A percentile compares a stretch with the other conserved stretches of the same genome.
Evolutionary conservation across 35 echinoderm and acorn worm species (phyloP).

Genomic region (Stichopus chloronotus): DNA sequence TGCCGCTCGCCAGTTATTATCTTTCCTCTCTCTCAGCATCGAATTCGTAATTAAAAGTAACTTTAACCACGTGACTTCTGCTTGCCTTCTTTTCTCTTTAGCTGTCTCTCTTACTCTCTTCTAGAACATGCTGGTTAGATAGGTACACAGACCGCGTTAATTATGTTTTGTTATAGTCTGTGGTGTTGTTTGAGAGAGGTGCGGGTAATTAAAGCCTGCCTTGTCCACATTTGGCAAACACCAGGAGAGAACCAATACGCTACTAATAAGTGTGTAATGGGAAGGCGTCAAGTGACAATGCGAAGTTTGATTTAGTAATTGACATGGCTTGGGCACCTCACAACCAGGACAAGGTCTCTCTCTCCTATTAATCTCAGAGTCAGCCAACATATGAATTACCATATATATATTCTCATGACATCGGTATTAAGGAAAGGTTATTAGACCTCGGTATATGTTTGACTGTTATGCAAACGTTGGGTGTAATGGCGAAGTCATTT

Average conservation of each 20-base stretch:
- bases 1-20: constrained; percentile 10
- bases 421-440: too few relatives aligned
- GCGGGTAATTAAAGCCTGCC: constrained; percentile 36
- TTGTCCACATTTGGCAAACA: constrained; percentile 43
- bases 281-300: not conserved
- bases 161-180: constrained; percentile 15
- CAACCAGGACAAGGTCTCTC: not conserved
- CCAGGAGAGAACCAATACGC: not conserved
- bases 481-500: too few relatives aligned
- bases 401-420: too few relatives aligned
- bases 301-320: not conserved
- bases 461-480: too few relatives aligned
- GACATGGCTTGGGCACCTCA: not conserved
- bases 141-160: constrained; percentile 36
- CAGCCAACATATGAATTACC: too few relatives aligned
- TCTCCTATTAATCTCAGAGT: too few relatives aligned
- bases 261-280: constrained; percentile 8
- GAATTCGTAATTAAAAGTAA: constrained; percentile 38
- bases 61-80: constrained; percentile 15
- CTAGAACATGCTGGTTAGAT: constrained; percentile 21
- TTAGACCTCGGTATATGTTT: too few relatives aligned
- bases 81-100: not conserved
- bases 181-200: constrained; percentile 26
- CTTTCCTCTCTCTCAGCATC: not conserved
- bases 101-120: not conserved